phyloP scores from a whole-genome alignment of 2,113 vertebrate genomes.

The Gasterosteus aculeatus region DNA sequence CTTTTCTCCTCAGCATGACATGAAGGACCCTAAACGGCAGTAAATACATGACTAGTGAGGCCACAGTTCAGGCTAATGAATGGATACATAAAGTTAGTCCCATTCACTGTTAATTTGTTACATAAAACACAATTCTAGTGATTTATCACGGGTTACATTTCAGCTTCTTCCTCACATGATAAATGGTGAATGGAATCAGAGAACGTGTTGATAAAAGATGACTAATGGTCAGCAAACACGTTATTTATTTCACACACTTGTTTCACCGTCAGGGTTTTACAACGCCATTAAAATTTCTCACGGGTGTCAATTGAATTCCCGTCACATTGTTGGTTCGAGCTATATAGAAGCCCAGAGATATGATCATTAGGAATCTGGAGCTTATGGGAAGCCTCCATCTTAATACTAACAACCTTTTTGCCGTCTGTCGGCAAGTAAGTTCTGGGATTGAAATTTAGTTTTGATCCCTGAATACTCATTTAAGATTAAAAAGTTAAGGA shows the following conservation, averaged over 20 bases:
- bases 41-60: conserved; percentile 60
- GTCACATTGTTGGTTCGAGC: neutral
- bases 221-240: conserved; percentile 43
- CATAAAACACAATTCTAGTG: conserved; percentile 58
- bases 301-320: neutral
- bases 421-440: neutral
- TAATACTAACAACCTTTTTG: neutral
- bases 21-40: conserved; percentile 63
- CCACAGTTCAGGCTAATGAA: conserved; percentile 50
- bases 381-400: neutral
- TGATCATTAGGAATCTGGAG: neutral
- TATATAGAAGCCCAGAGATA: neutral
- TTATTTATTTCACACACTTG: neutral
- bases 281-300: neutral
- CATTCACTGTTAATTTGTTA: conserved; percentile 54
- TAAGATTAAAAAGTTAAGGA: neutral
- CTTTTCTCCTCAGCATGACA: conserved; percentile 33
- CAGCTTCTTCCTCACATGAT: conserved; percentile 53
- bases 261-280: neutral
- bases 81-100: conserved; percentile 26
- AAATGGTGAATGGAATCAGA: conserved; percentile 56
- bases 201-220: conserved; percentile 62
- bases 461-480: neutral
- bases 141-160: conserved; percentile 64
- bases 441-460: neutral